Evolutionary conservation across 2,888 invertebrate genomes (phyloP), one percentile per base, ranked within the genome.

Genomic region (Schizotus pectinicornis): DNA sequence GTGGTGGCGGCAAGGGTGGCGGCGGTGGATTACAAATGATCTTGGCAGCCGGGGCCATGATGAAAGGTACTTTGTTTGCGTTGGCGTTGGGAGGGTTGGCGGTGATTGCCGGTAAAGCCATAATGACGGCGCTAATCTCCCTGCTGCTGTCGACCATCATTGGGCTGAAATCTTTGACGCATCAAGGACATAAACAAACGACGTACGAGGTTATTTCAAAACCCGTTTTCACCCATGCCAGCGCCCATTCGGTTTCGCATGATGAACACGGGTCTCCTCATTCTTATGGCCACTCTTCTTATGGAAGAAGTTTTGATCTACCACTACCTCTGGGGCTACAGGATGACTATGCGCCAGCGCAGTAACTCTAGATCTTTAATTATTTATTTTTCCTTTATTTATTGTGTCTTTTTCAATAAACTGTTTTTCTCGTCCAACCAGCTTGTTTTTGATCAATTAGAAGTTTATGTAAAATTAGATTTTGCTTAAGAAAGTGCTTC

Each of bases 121-220:
- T 93, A 11, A 89, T 92, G 88, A 90, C 92, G 0, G 91, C 90
- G 1, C 75, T 93, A 53, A 88, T 92, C 85, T 91, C 93, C 0
- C 81, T 93, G 0, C 85, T 92, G 64, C 79, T 93, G 0, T 90
- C 92, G 0, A 89, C 88, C 0, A 87, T 92, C 60, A 84, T 91
- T 53, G 92, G 92, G 0, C 80, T 92, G 54, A 92, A 92, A 71
- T 85, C 88, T 0, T 77, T 92, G 11, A 83, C 89, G 1, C 78
- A 84, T 0, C 84, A 86, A 2, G 88, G 89, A 0, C 86, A 87
- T 61, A 89, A 89, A 71, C 70, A 80, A 67, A 91, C 92, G 6
- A 92, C 92, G 0, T 93, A 93, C 73, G 92, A 93, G 79, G 91
- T 93, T 59, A 88, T 93, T 6, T 88, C 91, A 37, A 92, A 92